These are phyloP conservation scores for Nautilus pompilius DNA, from an alignment of 1,140 invertebrate species.

Conservation along the genomic window DNA sequence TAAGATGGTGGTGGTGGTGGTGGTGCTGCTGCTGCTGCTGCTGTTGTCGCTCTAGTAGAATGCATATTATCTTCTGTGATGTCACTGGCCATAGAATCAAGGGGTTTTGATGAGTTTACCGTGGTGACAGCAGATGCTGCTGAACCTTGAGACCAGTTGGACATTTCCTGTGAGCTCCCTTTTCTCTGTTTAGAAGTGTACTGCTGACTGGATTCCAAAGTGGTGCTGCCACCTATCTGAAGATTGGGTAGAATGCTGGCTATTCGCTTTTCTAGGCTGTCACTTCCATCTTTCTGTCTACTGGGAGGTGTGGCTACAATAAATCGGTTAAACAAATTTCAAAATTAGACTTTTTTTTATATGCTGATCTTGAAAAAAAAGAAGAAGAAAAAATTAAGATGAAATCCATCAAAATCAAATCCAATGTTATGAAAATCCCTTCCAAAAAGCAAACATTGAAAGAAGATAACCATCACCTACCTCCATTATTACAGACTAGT, in stretches of 20 bases:
- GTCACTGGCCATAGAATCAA: no score
- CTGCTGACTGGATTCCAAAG: constrained; percentile 15
- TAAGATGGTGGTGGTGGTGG: constrained; percentile 4
- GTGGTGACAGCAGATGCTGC: no score
- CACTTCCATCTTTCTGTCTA: neutral
- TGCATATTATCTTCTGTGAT: no score
- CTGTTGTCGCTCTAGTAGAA: constrained; percentile 2
- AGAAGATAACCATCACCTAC: no score
- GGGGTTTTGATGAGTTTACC: no score
- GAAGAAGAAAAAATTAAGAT: neutral
- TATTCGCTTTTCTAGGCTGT: constrained; percentile 11
- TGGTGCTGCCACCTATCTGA: constrained; percentile 8
- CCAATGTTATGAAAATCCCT: no score
- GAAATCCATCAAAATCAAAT: no score
- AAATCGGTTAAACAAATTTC: neutral
- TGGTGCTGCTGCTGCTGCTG: constrained; percentile 9
- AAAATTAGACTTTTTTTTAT: neutral
- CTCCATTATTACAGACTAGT: no score
- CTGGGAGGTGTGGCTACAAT: neutral
- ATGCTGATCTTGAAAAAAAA: neutral
- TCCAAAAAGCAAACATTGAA: no score
- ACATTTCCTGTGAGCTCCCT: constrained; percentile 11
- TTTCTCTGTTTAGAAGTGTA: constrained; percentile 5
- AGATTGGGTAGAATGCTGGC: constrained; percentile 7
- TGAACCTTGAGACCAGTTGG: neutral